phyloP scores from a whole-genome alignment of 1,140 invertebrate species.

The Scaptomyza montana region DNA sequence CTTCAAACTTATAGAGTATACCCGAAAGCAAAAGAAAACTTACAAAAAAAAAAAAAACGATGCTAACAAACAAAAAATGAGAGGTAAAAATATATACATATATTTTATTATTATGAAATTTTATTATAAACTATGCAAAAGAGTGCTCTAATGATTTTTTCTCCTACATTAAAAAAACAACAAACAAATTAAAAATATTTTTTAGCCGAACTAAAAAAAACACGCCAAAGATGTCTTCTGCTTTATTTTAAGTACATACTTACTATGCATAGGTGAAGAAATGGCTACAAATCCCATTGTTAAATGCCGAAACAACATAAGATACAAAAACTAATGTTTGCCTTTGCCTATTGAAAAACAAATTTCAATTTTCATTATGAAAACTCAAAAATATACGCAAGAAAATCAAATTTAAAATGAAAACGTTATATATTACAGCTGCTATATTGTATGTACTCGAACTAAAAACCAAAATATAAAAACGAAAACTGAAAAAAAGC shows the following conservation, averaged over 20 bases:
- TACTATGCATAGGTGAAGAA: slow-evolving; percentile 33
- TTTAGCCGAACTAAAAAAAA: slow-evolving; percentile 73
- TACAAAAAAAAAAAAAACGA: neutral
- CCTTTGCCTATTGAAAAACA: slow-evolving; percentile 46
- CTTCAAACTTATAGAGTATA: slow-evolving; percentile 77
- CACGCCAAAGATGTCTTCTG: slow-evolving; percentile 82
- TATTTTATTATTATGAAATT: slow-evolving; percentile 79
- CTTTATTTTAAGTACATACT: slow-evolving; percentile 75
- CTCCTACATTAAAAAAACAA: slow-evolving; percentile 53
- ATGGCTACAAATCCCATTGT: slow-evolving; percentile 23
- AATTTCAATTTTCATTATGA: slow-evolving; percentile 62
- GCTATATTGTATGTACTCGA: slow-evolving; percentile 79
- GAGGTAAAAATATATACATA: slow-evolving; percentile 57
- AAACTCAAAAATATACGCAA: slow-evolving; percentile 68
- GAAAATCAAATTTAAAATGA: slow-evolving; percentile 73
- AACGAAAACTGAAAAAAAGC: slow-evolving; percentile 61
- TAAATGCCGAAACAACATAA: neutral
- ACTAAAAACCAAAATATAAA: slow-evolving; percentile 36
- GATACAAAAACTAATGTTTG: slow-evolving; percentile 16
- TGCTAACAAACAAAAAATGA: slow-evolving; percentile 29
- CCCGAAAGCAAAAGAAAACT: slow-evolving; percentile 31
- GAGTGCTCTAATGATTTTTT: slow-evolving; percentile 77
- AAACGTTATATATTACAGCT: slow-evolving; percentile 80
- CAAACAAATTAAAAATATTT: slow-evolving; percentile 19
- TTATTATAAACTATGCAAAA: slow-evolving; percentile 76